Percentiles rank a stretch among this genome's conserved stretches.
These are phyloP conservation scores for Drosophila biarmipes DNA, from an alignment of 1,140 invertebrate genomes.

Conservation along the genomic window DNA sequence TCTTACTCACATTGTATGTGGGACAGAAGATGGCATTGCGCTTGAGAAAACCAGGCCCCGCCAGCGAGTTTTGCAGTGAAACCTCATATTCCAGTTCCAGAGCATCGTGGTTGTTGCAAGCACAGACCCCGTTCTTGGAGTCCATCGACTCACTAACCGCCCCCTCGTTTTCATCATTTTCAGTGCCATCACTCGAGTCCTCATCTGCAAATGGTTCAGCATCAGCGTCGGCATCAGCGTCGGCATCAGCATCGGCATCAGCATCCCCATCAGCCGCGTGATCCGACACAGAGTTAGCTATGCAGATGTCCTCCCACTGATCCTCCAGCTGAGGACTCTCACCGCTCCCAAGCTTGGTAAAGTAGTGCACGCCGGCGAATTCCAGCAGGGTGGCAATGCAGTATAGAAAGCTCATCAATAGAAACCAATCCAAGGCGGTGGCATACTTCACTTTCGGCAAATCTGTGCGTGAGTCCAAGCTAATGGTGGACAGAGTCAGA, in stretches of 20 bases:
- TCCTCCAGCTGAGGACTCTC: constrained; percentile 92
- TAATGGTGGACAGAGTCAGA: constrained; percentile 95
- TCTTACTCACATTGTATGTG: constrained; percentile 86
- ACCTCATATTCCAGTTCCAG: constrained; percentile 34
- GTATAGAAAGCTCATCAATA: constrained; percentile 96
- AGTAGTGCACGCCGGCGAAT: constrained; percentile 97
- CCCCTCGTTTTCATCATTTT: constrained; percentile 46
- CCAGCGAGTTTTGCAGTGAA: background rate
- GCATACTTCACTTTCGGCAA: constrained; percentile 96
- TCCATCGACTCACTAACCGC: constrained; percentile 56
- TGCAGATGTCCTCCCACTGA: constrained; percentile 89
- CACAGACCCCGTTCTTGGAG: constrained; percentile 60
- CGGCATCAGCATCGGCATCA: background rate
- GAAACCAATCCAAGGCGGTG: constrained; percentile 96
- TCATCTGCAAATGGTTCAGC: constrained; percentile 1
- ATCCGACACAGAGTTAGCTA: constrained; percentile 9
- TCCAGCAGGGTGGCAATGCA: constrained; percentile 96
- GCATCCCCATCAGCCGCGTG: constrained; percentile 3
- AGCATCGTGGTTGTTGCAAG: constrained; percentile 51
- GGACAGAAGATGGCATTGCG: constrained; percentile 87
- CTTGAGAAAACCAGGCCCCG: constrained; percentile 64
- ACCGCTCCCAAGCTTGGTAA: constrained; percentile 94
- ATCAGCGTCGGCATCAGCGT: constrained; percentile 6
- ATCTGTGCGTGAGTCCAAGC: constrained; percentile 95
- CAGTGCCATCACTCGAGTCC: constrained; percentile 32